Evolutionary conservation across 2,888 invertebrate species (phyloP), one percentile per base, ranked within the genome.

Genomic region (Drosophila affinis): DNA sequence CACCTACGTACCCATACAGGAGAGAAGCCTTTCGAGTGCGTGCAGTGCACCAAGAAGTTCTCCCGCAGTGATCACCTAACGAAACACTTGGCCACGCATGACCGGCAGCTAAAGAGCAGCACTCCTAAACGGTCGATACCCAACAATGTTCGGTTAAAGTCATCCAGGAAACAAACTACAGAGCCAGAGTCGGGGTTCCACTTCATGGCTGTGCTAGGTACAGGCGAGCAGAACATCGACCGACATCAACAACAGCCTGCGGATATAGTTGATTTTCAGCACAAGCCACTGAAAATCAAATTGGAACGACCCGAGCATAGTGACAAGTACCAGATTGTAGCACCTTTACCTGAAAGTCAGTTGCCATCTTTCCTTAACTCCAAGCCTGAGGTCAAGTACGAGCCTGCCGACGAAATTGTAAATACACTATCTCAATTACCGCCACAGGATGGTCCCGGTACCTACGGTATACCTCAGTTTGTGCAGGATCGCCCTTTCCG

Each of bases 21-120:
- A 0, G 91, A 91, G 65, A 91, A 91, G 49, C 91, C 91, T 0
- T 91, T 91, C 17, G 90, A 91, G 64, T 91, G 91, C 68, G 70
- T 80, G 3, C 89, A 91, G 63, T 91, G 91, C 61, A 79, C 79
- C 9, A 91, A 91, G 62, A 91, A 90, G 67, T 91, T 91, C 65
- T 90, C 91, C 0, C 83, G 91, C 3, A 91, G 91, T 71, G 91
- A 91, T 64, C 91, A 91, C 67, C 81, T 91, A 17, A 90, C 91
- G 1, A 91, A 91, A 55, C 91, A 91, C 74, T 72, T 91, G 64
- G 91, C 90, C 7, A 90, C 91, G 5, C 90, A 90, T 62, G 85
- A 82, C 21, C 78, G 91, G 18, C 90, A 90, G 48, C 61, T 89
- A 52, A 86, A 86, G 32, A 71, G 68, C 59, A 78, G 54, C 14